These are phyloP conservation scores for Pristionchus japonicus DNA, from an alignment of 2,888 invertebrate species.

Conservation along the genomic window DNA sequence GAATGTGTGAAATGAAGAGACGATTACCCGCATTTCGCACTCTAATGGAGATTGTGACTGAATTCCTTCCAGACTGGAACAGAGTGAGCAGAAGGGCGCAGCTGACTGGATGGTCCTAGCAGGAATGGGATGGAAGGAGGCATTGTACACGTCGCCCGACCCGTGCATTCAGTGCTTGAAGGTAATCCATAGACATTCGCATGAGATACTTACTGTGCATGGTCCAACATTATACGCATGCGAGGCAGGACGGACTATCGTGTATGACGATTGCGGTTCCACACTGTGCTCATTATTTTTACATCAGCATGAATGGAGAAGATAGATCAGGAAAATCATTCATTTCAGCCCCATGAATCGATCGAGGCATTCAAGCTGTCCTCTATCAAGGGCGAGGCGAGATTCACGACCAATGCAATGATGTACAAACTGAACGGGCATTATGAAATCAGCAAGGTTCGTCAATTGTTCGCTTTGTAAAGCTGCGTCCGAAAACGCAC, in stretches of 20 bases:
- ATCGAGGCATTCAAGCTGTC: conserved; percentile 59
- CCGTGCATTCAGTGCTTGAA: conserved; percentile 86
- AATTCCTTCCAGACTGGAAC: conserved; percentile 49
- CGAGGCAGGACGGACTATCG: too few relatives aligned
- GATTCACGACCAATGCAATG: conserved; percentile 97
- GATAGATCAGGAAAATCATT: not conserved
- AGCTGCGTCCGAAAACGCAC: too few relatives aligned
- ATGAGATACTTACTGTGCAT: too few relatives aligned
- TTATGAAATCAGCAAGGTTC: conserved; percentile 85
- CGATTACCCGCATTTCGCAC: too few relatives aligned
- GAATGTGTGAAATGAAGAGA: too few relatives aligned
- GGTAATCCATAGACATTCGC: not conserved
- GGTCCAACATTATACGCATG: too few relatives aligned
- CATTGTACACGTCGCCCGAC: conserved; percentile 84
- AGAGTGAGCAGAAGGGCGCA: conserved; percentile 51
- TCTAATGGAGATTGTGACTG: too few relatives aligned
- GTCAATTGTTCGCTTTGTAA: too few relatives aligned
- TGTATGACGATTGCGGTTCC: too few relatives aligned
- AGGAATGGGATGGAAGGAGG: conserved; percentile 57
- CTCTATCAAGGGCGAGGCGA: conserved; percentile 83
- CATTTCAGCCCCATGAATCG: conserved; percentile 45
- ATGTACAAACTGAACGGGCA: conserved; percentile 95
- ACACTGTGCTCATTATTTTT: too few relatives aligned
- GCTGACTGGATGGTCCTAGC: conserved; percentile 52
- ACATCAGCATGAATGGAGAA: too few relatives aligned